A percentile compares a stretch with the other conserved stretches of the same genome.
phyloP scores from a whole-genome alignment of 2,797 vertebrate species.

The Hirundo rustica region DNA sequence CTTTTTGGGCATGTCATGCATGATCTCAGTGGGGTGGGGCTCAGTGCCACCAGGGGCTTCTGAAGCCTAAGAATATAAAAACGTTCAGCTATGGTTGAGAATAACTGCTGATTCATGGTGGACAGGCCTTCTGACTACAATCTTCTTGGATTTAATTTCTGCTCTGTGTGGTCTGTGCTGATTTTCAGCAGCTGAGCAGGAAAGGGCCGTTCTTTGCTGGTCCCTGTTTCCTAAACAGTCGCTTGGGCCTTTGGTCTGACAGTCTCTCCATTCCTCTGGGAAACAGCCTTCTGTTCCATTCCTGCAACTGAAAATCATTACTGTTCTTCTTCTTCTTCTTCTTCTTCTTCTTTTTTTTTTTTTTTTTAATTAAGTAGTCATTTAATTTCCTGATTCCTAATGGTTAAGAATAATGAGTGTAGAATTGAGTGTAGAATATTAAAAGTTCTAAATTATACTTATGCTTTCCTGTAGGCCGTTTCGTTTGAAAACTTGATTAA shows the following conservation, averaged over 20 bases:
- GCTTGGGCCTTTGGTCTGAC: background rate
- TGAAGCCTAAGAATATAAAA: background rate
- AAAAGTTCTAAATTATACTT: background rate
- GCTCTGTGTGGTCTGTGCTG: background rate
- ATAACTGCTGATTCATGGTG: background rate
- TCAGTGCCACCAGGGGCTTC: background rate
- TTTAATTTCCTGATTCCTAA: background rate
- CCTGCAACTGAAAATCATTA: background rate
- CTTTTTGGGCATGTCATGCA: background rate
- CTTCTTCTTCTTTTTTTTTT: background rate
- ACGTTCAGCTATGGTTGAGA: background rate
- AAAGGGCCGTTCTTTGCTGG: background rate
- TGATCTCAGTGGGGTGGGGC: background rate
- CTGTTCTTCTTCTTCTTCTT: too few species aligned
- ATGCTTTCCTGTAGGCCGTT: background rate
- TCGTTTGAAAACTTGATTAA: background rate
- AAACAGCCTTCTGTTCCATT: background rate
- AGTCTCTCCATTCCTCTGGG: background rate
- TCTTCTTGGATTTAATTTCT: background rate
- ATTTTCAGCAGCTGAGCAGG: background rate
- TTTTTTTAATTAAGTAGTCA: background rate
- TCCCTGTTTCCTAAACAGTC: background rate
- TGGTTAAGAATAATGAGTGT: background rate
- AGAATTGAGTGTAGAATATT: background rate
- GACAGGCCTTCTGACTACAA: background rate